Conservation (phyloP, 2,797 vertebrate species). For the Hoplostethus mediterraneus region DNA sequence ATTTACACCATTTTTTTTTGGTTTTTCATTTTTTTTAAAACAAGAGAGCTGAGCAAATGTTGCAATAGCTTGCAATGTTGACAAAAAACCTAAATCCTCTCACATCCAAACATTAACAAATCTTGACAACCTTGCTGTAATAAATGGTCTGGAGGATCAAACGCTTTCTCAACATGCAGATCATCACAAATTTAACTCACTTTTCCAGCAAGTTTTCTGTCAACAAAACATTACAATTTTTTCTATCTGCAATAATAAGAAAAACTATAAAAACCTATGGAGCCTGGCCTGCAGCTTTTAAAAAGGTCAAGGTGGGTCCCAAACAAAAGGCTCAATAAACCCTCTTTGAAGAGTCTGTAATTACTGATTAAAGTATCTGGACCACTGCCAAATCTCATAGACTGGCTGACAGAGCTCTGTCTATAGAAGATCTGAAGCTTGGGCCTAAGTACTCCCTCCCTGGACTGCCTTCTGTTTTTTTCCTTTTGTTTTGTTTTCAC, state of each 20-base stretch:
- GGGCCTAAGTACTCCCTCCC: slow-evolving; percentile 44
- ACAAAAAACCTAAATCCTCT: neutral
- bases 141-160: slow-evolving; percentile 33
- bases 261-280: slow-evolving; percentile 26
- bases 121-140: slow-evolving; percentile 13
- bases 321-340: slow-evolving; percentile 63
- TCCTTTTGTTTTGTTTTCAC: neutral
- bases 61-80: slow-evolving; percentile 13
- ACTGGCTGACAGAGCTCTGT: slow-evolving; percentile 46
- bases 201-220: slow-evolving; percentile 29
- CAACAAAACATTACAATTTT: slow-evolving; percentile 3
- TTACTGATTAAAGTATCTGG: slow-evolving; percentile 68
- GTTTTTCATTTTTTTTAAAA: slow-evolving; percentile 23
- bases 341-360: slow-evolving; percentile 70
- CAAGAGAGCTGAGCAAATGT: slow-evolving; percentile 12
- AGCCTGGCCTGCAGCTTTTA: slow-evolving; percentile 38
- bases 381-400: slow-evolving; percentile 64
- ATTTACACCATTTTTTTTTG: slow-evolving; percentile 3
- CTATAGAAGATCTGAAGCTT: slow-evolving; percentile 56
- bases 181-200: slow-evolving; percentile 21
- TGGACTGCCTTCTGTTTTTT: slow-evolving; percentile 23
- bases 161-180: slow-evolving; percentile 24
- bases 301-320: slow-evolving; percentile 53
- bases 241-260: neutral
- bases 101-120: neutral